A percentile compares a stretch with the other conserved stretches of the same genome.
Evolutionary conservation across 1,140 invertebrate genomes (phyloP).

Genomic region (Leucophenga varia): DNA sequence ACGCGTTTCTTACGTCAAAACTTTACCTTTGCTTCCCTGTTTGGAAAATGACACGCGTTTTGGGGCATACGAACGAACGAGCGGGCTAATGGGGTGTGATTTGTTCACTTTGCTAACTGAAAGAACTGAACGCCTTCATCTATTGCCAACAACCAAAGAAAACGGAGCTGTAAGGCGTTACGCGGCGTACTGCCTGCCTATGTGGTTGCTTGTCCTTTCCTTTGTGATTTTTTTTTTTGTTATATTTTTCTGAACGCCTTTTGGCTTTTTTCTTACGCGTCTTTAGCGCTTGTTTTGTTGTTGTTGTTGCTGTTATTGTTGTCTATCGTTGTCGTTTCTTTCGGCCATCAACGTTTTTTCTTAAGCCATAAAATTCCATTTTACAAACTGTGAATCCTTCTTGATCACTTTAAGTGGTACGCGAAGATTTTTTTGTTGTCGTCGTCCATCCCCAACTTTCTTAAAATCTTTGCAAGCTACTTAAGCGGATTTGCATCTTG

Average conservation of each 20-base stretch:
- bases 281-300: slow-evolving; percentile 1
- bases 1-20: too few species aligned
- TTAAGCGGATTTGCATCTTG: slow-evolving; percentile 55
- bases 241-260: slow-evolving; percentile 2
- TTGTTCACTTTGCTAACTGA: slow-evolving; percentile 40
- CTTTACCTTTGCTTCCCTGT: too few species aligned
- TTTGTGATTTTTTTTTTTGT: too few species aligned
- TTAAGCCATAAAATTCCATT: slow-evolving; percentile 56
- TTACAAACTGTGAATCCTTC: slow-evolving; percentile 57
- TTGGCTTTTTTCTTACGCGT: neutral
- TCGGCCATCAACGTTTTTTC: slow-evolving; percentile 9
- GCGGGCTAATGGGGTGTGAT: slow-evolving; percentile 49
- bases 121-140: too few species aligned
- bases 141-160: too few species aligned
- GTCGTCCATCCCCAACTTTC: slow-evolving; percentile 2
- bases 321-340: slow-evolving; percentile 1
- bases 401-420: slow-evolving; percentile 55
- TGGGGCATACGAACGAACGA: slow-evolving; percentile 4
- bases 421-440: slow-evolving; percentile 24
- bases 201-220: neutral
- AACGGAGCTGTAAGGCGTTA: too few species aligned
- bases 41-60: too few species aligned
- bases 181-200: too few species aligned
- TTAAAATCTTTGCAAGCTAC: slow-evolving; percentile 36
- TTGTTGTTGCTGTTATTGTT: slow-evolving; percentile 2